Evolutionary conservation across 1,140 invertebrate species (phyloP).

Genomic region (Trachymyrmex cornetzi): DNA sequence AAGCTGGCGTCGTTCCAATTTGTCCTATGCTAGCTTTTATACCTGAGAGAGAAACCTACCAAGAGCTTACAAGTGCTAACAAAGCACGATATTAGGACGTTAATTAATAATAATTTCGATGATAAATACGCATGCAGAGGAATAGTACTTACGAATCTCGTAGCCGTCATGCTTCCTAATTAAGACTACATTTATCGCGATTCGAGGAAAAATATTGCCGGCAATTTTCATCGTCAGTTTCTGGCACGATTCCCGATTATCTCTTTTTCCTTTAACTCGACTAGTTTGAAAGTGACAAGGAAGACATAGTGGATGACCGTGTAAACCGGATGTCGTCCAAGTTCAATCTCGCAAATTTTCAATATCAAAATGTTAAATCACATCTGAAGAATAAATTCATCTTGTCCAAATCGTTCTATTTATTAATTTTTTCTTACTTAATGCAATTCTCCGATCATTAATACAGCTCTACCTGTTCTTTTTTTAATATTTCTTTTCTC

Average conservation of each 20-base stretch:
- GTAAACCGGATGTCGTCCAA: conserved; percentile 42
- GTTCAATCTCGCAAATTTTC: conserved; percentile 29
- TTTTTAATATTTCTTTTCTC: not conserved
- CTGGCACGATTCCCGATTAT: conserved; percentile 46
- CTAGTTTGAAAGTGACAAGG: conserved; percentile 16
- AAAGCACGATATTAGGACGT: conserved; percentile 70
- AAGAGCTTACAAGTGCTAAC: conserved; percentile 57
- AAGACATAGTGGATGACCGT: conserved; percentile 25
- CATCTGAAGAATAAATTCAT: not conserved
- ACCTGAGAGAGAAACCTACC: not conserved
- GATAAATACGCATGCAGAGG: conserved; percentile 34
- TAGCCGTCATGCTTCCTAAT: conserved; percentile 59
- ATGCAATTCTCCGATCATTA: not conserved
- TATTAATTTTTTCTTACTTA: not conserved
- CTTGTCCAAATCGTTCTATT: not conserved
- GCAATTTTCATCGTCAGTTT: conserved; percentile 21
- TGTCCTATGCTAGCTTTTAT: conserved; percentile 36
- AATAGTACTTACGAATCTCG: not conserved
- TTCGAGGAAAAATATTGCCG: conserved; percentile 20
- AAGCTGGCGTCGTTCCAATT: conserved; percentile 64
- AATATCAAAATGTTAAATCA: conserved; percentile 2
- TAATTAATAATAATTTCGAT: conserved; percentile 72
- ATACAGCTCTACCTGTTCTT: not conserved
- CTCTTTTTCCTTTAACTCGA: conserved; percentile 1
- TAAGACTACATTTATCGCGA: conserved; percentile 40